These are phyloP conservation scores for Drosophila aff. DNA, from an alignment of 1,140 invertebrate genomes.

Conservation along the genomic window DNA sequence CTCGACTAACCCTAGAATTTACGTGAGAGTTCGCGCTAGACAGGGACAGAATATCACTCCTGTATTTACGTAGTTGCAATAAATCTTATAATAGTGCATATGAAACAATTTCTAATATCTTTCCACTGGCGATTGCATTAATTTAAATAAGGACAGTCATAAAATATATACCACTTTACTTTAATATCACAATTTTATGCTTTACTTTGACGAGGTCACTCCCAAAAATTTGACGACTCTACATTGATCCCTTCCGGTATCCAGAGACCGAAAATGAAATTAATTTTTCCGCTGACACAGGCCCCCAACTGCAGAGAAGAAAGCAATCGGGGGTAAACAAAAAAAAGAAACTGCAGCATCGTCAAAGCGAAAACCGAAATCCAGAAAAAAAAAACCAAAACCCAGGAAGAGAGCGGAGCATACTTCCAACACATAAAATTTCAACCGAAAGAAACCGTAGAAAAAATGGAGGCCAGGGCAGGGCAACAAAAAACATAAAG, in stretches of 20 bases:
- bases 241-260: constrained; percentile 13
- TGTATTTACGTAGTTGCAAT: too few relatives aligned
- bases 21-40: too few relatives aligned
- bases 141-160: not conserved
- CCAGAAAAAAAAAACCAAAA: constrained; percentile 37
- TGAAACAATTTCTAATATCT: not conserved
- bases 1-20: too few relatives aligned
- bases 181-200: constrained; percentile 2
- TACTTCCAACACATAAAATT: constrained; percentile 63
- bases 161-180: constrained; percentile 1
- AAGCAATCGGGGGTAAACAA: not conserved
- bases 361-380: constrained; percentile 39
- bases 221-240: constrained; percentile 15
- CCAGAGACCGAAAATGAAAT: constrained; percentile 22
- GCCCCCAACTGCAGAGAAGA: constrained; percentile 23
- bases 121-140: not conserved
- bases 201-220: not conserved
- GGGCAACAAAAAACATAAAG: constrained; percentile 67
- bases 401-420: constrained; percentile 20
- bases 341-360: constrained; percentile 52
- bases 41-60: too few relatives aligned
- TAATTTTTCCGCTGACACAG: constrained; percentile 64
- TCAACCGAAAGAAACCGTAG: constrained; percentile 28
- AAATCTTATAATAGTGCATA: not conserved
- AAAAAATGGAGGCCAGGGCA: constrained; percentile 7